Conservation (phyloP, 2,888 invertebrate genomes). For the Heterodera filipjevi region DNA sequence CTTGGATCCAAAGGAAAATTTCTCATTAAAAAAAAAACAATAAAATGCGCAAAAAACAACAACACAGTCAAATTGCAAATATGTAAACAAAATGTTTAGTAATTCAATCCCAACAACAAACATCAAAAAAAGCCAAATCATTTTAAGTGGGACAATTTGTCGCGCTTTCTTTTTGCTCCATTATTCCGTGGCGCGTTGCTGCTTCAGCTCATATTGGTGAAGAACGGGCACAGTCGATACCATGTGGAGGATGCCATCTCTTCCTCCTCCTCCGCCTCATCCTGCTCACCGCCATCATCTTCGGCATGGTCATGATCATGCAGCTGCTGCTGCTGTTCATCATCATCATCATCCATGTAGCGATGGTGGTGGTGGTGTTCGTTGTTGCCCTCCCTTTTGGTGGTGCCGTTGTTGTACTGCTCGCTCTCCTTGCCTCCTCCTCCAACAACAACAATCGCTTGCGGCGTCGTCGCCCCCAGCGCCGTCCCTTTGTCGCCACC, state of each 20-base stretch:
- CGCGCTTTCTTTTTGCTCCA: no score
- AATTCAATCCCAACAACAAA: no score
- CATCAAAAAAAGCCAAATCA: no score
- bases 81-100: no score
- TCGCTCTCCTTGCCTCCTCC: background rate
- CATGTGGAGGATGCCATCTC: slow-evolving; percentile 2
- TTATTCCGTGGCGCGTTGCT: background rate
- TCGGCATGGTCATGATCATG: background rate
- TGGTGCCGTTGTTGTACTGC: background rate
- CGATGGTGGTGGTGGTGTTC: no score
- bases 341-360: background rate
- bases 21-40: no score
- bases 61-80: no score
- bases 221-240: slow-evolving; percentile 26
- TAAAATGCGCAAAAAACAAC: no score
- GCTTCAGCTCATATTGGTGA: slow-evolving; percentile 16
- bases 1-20: no score
- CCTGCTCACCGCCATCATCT: background rate
- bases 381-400: background rate
- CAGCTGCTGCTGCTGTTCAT: no score
- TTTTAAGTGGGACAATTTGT: no score
- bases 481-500: background rate
- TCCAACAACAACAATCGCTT: no score
- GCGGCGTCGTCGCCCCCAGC: background rate
- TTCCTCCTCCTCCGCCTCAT: slow-evolving; percentile 8